These are phyloP conservation scores for Parauchenoglanis ngamensis DNA, from an alignment of 2,797 vertebrate species.

Conservation along the genomic window DNA sequence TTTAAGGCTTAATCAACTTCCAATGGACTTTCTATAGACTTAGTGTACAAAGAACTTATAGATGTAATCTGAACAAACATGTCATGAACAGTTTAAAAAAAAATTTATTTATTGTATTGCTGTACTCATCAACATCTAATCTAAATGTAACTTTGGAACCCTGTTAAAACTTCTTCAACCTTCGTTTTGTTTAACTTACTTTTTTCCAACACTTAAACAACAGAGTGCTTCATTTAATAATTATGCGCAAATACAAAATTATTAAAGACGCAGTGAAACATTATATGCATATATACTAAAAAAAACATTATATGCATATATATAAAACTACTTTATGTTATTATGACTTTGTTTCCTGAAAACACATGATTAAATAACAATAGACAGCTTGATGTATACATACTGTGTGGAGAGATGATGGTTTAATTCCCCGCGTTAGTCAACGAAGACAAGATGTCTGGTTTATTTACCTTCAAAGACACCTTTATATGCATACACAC, in stretches of 20 bases:
- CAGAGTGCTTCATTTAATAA: not conserved
- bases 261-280: not conserved
- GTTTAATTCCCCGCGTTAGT: not conserved
- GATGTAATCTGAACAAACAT: not conserved
- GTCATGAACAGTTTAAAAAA: not conserved
- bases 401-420: constrained; percentile 10
- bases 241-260: not conserved
- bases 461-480: constrained; percentile 14
- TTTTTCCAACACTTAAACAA: not conserved
- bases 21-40: not conserved
- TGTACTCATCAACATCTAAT: not conserved
- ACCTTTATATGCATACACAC: constrained; percentile 5
- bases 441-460: constrained; percentile 5
- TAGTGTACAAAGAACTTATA: not conserved
- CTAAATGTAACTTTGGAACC: not conserved
- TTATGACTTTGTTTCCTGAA: not conserved
- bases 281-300: not conserved
- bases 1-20: not conserved
- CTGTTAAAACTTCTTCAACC: not conserved
- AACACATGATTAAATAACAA: not conserved
- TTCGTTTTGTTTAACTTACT: not conserved
- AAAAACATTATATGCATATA: not conserved
- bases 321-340: not conserved
- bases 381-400: constrained; percentile 5
- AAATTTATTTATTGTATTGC: not conserved